Conservation (phyloP, 2,797 vertebrate genomes). For the Setipinna tenuifilis region DNA sequence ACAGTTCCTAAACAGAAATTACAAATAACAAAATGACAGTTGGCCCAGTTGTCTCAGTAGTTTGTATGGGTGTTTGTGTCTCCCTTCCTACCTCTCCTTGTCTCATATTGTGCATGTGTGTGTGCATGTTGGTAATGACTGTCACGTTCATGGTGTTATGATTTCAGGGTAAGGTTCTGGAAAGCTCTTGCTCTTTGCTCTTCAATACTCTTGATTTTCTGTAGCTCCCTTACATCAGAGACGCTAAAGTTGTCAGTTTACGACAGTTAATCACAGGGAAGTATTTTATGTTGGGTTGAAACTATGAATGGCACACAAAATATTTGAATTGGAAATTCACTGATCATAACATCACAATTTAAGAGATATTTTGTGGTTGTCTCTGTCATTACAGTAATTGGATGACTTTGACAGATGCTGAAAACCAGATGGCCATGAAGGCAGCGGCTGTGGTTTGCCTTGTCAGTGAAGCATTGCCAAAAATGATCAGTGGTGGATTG, state of each 20-base stretch:
- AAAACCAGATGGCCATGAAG: neutral
- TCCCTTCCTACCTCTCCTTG: no score
- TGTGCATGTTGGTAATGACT: neutral
- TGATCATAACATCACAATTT: conserved; percentile 1
- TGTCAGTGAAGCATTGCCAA: conserved; percentile 4
- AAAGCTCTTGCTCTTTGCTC: neutral
- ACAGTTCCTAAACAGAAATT: no score
- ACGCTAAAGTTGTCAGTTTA: neutral
- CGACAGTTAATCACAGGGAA: neutral
- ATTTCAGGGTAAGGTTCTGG: neutral
- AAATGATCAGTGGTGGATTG: neutral
- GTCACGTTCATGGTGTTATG: neutral
- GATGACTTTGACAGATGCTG: conserved; percentile 4
- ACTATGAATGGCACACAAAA: conserved; percentile 13
- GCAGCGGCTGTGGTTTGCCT: neutral
- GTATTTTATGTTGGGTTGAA: neutral
- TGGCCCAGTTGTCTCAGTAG: no score
- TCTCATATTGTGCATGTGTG: no score
- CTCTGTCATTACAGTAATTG: conserved; percentile 9
- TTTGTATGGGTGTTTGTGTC: no score
- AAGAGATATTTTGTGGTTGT: conserved; percentile 13
- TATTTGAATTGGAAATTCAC: conserved; percentile 9
- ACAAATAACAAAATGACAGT: no score
- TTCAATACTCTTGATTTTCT: neutral
- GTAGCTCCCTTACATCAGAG: neutral